Evolutionary conservation across 2,888 invertebrate species (phyloP), one percentile per base, ranked within the genome.

Genomic region (Alsophila aescularia): DNA sequence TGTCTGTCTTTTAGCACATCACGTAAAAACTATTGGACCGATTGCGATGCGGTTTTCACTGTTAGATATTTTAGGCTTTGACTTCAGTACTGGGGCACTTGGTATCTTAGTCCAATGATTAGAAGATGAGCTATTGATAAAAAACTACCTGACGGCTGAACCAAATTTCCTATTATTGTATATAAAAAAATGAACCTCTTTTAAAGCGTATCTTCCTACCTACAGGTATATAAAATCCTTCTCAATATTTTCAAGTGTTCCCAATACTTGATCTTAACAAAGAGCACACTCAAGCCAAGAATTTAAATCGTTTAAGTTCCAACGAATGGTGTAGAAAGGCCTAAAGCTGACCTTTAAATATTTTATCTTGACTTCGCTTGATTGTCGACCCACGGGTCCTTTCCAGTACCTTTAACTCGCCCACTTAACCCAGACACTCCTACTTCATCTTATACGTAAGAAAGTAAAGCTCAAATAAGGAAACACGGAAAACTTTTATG

Each of bases 301-400:
- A 84, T 85, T 84, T 79, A 77, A 85, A 86, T 79, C 73, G 77
- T 76, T 77, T 73, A 73, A 77, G 75, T 72, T 70, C 72, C 75
- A 75, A 74, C 75, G 69, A 81, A 75, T 75, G 72, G 68, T 74
- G 75, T 75, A 65, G 67, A 72, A 75, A 77, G 76, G 73, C 73
- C 79, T 72, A 72, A 80, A 82, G 79, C 79, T 85, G 85, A 87
- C 86, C 87, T 89, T 84, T 87, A 87, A 87, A 88, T 89, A 89
- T 88, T 89, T 90, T 88, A 90, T 89, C 88, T 88, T 78, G 76
- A 85, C 83, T 83, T 79, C 75, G 78, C 78, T 83, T 85, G 87
- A 89, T 89, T 87, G 88, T 82, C 85, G 81, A 85, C 86, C 83
- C 85, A 81, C 79, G 83, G 77, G 77, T 77, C 81, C 83, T 81